Percentiles rank a stretch among this genome's conserved stretches.
Conservation (phyloP, 2,888 invertebrate species). For the Pardosa pseudoannulata region DNA sequence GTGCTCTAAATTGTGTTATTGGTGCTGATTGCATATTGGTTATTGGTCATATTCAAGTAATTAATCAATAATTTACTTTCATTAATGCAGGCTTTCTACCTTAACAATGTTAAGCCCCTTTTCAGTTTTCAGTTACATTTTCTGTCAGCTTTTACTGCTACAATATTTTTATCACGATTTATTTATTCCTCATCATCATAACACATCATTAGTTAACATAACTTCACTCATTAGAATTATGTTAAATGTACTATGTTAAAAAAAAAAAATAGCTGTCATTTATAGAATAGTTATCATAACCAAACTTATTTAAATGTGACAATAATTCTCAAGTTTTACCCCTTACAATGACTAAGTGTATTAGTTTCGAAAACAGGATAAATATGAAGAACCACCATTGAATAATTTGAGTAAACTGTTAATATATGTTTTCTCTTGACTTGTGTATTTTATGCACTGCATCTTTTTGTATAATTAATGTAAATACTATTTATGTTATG, state of each 20-base stretch:
- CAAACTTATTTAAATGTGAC: not conserved
- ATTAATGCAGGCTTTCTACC: not conserved
- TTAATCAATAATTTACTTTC: not conserved
- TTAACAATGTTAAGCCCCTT: not conserved
- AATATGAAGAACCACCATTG: too few relatives aligned
- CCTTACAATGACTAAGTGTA: not conserved
- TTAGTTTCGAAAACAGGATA: not conserved
- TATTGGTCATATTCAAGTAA: not conserved
- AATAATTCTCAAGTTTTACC: not conserved
- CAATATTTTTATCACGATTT: too few relatives aligned
- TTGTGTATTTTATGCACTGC: not conserved
- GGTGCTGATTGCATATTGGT: slow-evolving; percentile 7
- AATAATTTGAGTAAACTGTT: not conserved
- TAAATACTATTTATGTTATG: slow-evolving; percentile 46
- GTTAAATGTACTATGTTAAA: not conserved
- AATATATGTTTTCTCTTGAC: slow-evolving; percentile 10
- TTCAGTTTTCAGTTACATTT: not conserved
- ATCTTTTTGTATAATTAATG: slow-evolving; percentile 50
- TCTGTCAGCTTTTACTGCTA: not conserved
- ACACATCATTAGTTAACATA: not conserved
- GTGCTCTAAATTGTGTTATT: slow-evolving; percentile 9
- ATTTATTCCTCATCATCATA: not conserved
- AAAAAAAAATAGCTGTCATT: slow-evolving; percentile 2
- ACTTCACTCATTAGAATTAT: slow-evolving; percentile 6
- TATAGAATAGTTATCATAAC: not conserved